phyloP scores from a whole-genome alignment of 2,888 invertebrate species.

The Lutraria lutraria region DNA sequence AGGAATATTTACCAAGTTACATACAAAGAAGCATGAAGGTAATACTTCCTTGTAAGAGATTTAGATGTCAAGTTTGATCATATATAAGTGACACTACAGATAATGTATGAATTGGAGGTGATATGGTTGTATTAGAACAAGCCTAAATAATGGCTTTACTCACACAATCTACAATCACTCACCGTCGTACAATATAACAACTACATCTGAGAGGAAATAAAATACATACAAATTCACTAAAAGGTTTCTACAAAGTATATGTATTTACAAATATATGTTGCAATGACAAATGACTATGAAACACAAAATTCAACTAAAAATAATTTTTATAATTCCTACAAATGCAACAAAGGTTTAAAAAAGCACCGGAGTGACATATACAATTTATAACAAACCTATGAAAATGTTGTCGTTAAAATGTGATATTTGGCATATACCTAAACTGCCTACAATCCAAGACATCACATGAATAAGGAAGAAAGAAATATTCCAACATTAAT shows the following conservation, averaged over 20 bases:
- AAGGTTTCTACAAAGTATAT: not conserved
- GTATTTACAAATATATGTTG: not conserved
- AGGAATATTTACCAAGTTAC: too few species aligned
- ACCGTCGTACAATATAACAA: slow-evolving; percentile 7
- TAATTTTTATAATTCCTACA: too few species aligned
- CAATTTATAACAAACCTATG: too few species aligned
- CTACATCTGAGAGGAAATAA: not conserved
- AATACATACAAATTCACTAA: not conserved
- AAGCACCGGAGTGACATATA: too few species aligned
- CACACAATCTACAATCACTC: slow-evolving; percentile 6
- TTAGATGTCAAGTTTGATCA: not conserved
- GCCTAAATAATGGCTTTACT: not conserved
- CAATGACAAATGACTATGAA: not conserved
- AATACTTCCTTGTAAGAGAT: not conserved
- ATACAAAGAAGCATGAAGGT: too few species aligned
- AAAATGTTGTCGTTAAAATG: too few species aligned
- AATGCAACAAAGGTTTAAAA: too few species aligned
- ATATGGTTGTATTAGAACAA: slow-evolving; percentile 13
- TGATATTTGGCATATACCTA: too few species aligned
- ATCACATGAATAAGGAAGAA: too few species aligned
- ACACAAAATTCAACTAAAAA: too few species aligned
- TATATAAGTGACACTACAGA: not conserved
- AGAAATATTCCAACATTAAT: too few species aligned
- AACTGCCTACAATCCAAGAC: too few species aligned
- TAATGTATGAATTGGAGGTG: not conserved